Conservation (phyloP, 92 coral and sea anemone genomes). For the Phenganax marumi region DNA sequence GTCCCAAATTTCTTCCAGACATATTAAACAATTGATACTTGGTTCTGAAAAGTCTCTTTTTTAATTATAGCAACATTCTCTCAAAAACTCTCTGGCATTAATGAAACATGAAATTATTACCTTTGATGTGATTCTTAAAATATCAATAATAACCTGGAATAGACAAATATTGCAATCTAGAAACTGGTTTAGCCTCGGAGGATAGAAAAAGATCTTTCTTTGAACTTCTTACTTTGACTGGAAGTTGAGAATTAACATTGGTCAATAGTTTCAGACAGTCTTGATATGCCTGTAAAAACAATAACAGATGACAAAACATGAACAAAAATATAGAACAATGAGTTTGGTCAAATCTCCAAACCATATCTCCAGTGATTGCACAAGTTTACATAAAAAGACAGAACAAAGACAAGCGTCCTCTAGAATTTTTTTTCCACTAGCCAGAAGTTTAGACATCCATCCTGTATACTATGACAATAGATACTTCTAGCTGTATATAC, state of each 20-base stretch:
- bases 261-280: slow-evolving; percentile 63
- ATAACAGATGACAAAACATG: background rate
- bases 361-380: background rate
- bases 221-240: slow-evolving; percentile 59
- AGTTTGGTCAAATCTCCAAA: background rate
- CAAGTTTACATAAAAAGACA: too few relatives aligned
- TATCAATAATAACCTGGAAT: slow-evolving; percentile 77
- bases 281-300: slow-evolving; percentile 60
- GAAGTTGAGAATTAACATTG: slow-evolving; percentile 65
- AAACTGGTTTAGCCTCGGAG: background rate
- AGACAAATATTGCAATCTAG: background rate
- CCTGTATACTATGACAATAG: background rate
- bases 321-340: background rate
- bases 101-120: slow-evolving; percentile 41
- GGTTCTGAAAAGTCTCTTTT: too few relatives aligned
- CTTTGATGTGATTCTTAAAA: slow-evolving; percentile 90
- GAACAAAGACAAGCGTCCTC: too few relatives aligned
- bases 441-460: too few relatives aligned
- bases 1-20: too few relatives aligned
- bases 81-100: too few relatives aligned
- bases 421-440: too few relatives aligned
- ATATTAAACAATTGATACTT: too few relatives aligned
- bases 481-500: slow-evolving; percentile 34
- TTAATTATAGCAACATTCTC: too few relatives aligned
- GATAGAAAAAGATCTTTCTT: background rate